Base-by-base conservation (phyloP, 2,888 invertebrate genomes). In the Rhabditoides inermis region DNA sequence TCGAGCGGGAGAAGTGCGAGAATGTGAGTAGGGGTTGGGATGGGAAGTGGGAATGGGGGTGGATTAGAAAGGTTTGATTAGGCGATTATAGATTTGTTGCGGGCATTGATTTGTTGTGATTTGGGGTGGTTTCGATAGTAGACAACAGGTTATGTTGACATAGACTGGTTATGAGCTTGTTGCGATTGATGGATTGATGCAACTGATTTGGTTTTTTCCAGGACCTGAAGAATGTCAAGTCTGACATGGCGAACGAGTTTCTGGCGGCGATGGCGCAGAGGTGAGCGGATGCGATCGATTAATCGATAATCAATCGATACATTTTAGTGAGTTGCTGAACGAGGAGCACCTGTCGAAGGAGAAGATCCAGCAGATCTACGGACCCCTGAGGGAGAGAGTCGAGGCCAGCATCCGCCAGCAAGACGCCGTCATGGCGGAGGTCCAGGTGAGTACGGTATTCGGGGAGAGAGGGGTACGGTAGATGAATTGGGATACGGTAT, bases 311-410 rank as follows among this genome's bases (percentile, higher is more conserved):
- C 7, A 10, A 18, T 22, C 20, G 7, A 39, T 65, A 67, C 25
- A n/a, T n/a, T n/a, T n/a, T n/a, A 61, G 57, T 36, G 60, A 63
- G 40, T 45, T 65, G 15, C 56, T 68, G 36, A 65, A 68, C 37
- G 68, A 68, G 30, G 68, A 68, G 39, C 60, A 61, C 27, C 65
- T 67, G 35, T 67, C 67, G 1, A 63, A 63, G 51, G 84, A 85
- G 64, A 83, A 83, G 62, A 82, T 91, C 57, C 86, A 87, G 36
- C 82, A 84, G 65, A 82, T 84, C 28, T 86, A 87, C 70, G 85
- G 85, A 23, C 85, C 88, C 12, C 79, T 91, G 55, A 86, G 87
- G 77, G 83, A 84, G 57, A 85, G 86, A 79, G 86, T 88, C 10
- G 82, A 84, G 50, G 87, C 87, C 49, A 87, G 86, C 75, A 79